Conservation (phyloP, 2,797 vertebrate species). For the Anguilla megastoma region DNA sequence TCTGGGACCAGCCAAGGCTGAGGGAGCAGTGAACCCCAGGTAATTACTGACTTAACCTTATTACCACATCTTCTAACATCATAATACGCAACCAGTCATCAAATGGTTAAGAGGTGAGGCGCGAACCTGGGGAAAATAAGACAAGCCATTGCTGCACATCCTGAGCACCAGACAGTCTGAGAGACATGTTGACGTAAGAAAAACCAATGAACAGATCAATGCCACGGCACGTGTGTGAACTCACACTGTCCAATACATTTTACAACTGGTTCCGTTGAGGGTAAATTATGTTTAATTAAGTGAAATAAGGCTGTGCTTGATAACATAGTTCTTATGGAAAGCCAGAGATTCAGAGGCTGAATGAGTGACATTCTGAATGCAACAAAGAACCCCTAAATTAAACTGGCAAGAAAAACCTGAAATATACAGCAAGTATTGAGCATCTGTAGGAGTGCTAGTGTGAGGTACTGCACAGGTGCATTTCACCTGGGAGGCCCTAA, state of each 20-base stretch:
- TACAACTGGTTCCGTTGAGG: neutral
- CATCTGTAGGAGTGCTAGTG: neutral
- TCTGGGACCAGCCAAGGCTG: neutral
- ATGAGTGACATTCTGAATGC: neutral
- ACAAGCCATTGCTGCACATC: neutral
- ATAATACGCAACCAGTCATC: neutral
- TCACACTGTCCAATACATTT: neutral
- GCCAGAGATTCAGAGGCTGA: neutral
- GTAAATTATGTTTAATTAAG: neutral
- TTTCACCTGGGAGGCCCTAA: neutral
- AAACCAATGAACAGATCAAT: neutral
- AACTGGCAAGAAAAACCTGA: neutral
- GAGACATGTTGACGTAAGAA: no score
- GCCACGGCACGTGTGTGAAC: neutral
- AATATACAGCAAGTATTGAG: neutral
- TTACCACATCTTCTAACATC: neutral
- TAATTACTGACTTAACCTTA: conserved; percentile 1
- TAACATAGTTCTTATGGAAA: neutral
- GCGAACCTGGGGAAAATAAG: neutral
- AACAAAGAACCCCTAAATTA: neutral
- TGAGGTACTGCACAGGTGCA: neutral
- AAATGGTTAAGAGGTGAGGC: neutral
- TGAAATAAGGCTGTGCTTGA: neutral
- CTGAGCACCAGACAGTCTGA: neutral
- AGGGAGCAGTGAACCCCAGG: neutral